phyloP scores from a whole-genome alignment of 2,797 vertebrate species.

The Numenius phaeopus region DNA sequence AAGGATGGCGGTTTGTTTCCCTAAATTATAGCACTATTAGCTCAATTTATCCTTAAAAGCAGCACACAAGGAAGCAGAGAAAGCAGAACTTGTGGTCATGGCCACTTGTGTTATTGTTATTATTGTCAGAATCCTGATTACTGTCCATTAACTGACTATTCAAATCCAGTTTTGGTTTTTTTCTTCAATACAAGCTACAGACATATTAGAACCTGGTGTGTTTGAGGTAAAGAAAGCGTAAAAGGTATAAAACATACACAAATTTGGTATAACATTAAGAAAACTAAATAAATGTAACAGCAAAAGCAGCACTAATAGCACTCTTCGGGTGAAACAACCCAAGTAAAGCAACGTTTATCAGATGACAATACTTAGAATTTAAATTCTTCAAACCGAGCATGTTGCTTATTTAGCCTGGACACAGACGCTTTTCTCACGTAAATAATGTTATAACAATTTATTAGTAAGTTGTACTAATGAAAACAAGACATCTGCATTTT shows the following conservation, averaged over 20 bases:
- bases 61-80: not conserved
- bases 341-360: not conserved
- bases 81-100: not conserved
- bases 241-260: not conserved
- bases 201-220: not conserved
- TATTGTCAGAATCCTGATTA: not conserved
- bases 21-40: not conserved
- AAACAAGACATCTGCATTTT: not conserved
- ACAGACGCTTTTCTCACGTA: not conserved
- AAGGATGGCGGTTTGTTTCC: not conserved
- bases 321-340: not conserved
- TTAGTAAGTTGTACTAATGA: not conserved
- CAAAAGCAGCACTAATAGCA: not conserved
- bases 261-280: not conserved
- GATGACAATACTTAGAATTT: not conserved
- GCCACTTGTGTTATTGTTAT: not conserved
- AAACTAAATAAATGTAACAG: not conserved
- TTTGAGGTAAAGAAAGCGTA: constrained; percentile 7
- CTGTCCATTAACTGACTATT: not conserved
- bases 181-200: not conserved
- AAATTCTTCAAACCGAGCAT: not conserved
- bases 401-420: not conserved
- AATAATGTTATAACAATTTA: not conserved
- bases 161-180: not conserved
- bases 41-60: not conserved